These are phyloP conservation scores for Chromobotia macracanthus DNA, from an alignment of 2,797 vertebrate species.

Conservation along the genomic window DNA sequence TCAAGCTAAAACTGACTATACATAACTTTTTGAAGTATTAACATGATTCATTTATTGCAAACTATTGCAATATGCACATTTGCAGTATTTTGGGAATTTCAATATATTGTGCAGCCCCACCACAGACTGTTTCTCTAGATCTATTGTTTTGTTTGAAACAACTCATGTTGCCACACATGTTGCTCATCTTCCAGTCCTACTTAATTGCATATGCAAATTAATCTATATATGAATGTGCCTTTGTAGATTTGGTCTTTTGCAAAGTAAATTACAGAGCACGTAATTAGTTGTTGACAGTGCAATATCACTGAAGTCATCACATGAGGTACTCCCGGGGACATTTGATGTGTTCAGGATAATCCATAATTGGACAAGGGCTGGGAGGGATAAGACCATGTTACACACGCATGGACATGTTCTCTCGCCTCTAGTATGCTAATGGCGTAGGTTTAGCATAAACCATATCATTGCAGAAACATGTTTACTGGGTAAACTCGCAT, in stretches of 20 bases:
- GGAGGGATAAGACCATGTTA: slow-evolving; percentile 35
- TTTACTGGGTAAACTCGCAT: slow-evolving; percentile 39
- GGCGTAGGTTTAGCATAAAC: slow-evolving; percentile 40
- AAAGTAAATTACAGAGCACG: slow-evolving; percentile 71
- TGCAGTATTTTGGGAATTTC: too few relatives aligned
- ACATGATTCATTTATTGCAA: too few relatives aligned
- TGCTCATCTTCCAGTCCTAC: slow-evolving; percentile 57
- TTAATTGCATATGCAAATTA: slow-evolving; percentile 76
- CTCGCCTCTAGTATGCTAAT: slow-evolving; percentile 45
- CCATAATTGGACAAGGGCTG: slow-evolving; percentile 51
- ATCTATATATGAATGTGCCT: slow-evolving; percentile 70
- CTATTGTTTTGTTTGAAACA: not conserved
- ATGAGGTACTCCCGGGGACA: slow-evolving; percentile 55
- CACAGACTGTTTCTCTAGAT: not conserved
- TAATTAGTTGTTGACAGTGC: slow-evolving; percentile 81
- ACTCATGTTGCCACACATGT: slow-evolving; percentile 59
- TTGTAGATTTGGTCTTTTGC: slow-evolving; percentile 69
- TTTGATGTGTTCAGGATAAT: slow-evolving; percentile 52
- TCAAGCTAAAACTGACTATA: too few relatives aligned
- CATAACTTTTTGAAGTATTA: too few relatives aligned
- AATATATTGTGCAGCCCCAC: too few relatives aligned
- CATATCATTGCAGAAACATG: slow-evolving; percentile 16
- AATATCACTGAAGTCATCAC: slow-evolving; percentile 74
- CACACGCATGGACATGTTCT: slow-evolving; percentile 47
- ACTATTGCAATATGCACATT: too few relatives aligned